phyloP scores from a whole-genome alignment of 1,140 invertebrate species.

The Bradynema listronoti region DNA sequence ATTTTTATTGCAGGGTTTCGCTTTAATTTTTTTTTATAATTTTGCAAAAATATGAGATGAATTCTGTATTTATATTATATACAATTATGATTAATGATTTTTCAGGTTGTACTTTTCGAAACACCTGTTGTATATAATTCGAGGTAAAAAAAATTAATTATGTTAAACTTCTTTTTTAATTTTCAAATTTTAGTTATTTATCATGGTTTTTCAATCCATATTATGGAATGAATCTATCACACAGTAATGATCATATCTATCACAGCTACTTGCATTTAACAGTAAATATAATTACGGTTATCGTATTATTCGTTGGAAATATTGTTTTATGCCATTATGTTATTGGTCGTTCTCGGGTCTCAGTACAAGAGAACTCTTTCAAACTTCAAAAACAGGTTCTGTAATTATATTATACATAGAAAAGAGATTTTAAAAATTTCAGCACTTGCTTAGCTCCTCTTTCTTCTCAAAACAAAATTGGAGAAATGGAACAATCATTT shows the following conservation, averaged over 20 bases:
- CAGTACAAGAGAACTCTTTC: neutral
- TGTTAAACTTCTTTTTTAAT: no score
- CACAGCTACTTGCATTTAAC: neutral
- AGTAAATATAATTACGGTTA: neutral
- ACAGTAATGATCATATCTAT: no score
- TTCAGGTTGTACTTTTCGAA: no score
- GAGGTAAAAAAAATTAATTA: no score
- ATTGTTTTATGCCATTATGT: neutral
- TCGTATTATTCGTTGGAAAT: conserved; percentile 1
- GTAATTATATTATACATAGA: neutral
- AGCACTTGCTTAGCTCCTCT: neutral
- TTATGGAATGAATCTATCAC: neutral
- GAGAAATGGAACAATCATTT: neutral
- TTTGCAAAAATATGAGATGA: no score
- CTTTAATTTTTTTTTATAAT: no score
- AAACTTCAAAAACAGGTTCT: conserved; percentile 1
- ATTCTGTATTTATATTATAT: no score
- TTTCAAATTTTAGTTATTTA: conserved; percentile 1
- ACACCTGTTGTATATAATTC: no score
- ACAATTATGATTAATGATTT: no score
- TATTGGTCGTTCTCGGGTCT: neutral
- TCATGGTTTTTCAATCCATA: conserved; percentile 4
- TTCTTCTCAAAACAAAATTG: neutral
- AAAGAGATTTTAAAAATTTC: neutral
- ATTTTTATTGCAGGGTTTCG: no score